phyloP scores from a whole-genome alignment of 2,888 invertebrate species.

The Eupithecia inturbata region DNA sequence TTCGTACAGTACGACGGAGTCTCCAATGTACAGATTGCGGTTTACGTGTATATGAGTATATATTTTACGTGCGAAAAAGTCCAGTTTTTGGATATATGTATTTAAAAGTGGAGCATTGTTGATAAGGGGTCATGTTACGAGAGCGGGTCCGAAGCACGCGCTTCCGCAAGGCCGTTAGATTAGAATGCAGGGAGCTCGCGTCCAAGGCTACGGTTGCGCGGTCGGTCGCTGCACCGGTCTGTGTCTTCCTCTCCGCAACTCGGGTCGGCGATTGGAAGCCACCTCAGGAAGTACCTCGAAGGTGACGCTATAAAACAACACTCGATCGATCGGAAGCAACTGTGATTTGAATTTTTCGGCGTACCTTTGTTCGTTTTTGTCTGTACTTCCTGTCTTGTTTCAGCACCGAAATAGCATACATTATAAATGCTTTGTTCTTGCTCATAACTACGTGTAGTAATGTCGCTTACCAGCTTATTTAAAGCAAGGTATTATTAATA shows the following conservation, averaged over 20 bases:
- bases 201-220: constrained; percentile 77
- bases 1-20: neutral
- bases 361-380: constrained; percentile 64
- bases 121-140: constrained; percentile 75
- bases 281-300: constrained; percentile 77
- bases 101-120: constrained; percentile 55
- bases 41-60: neutral
- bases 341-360: constrained; percentile 77
- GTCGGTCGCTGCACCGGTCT: constrained; percentile 79
- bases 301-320: constrained; percentile 71
- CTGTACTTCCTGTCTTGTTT: constrained; percentile 57
- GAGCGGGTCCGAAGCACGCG: constrained; percentile 73
- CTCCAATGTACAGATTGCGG: neutral
- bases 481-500: neutral
- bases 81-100: constrained; percentile 43
- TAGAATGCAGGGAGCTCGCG: constrained; percentile 83
- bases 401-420: constrained; percentile 17
- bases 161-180: constrained; percentile 83
- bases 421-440: constrained; percentile 21
- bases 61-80: constrained; percentile 29
- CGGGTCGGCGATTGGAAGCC: constrained; percentile 68
- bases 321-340: constrained; percentile 74
- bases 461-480: neutral
- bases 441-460: neutral
- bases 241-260: constrained; percentile 74